Evolutionary conservation across 2,797 vertebrate genomes (phyloP).

Genomic region (Crenichthys baileyi): DNA sequence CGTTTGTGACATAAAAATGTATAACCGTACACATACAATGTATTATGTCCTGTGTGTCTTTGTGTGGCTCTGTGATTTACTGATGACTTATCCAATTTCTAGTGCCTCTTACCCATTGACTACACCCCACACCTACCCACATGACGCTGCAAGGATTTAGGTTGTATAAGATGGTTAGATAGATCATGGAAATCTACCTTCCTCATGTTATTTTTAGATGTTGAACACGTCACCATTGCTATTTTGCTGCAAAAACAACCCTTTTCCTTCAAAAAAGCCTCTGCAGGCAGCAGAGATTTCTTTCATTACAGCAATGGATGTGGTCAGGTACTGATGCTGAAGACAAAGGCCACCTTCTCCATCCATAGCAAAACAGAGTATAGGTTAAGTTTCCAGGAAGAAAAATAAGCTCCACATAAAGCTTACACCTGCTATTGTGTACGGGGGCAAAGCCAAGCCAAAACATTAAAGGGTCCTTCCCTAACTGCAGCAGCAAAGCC

Average conservation of each 20-base stretch:
- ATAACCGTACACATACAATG: neutral
- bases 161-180: neutral
- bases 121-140: neutral
- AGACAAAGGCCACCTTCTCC: conserved; percentile 25
- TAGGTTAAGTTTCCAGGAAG: conserved; percentile 10
- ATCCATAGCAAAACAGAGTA: conserved; percentile 16
- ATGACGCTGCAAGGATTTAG: neutral
- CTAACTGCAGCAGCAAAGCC: conserved; percentile 1
- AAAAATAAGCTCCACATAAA: conserved; percentile 11
- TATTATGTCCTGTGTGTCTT: neutral
- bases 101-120: neutral
- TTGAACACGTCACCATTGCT: conserved; percentile 1
- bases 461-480: conserved; percentile 11
- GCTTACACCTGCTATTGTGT: conserved; percentile 11
- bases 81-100: conserved; percentile 3
- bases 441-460: neutral
- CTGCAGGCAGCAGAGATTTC: conserved; percentile 19
- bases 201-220: neutral
- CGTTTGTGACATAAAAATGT: neutral
- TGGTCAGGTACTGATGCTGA: conserved; percentile 19
- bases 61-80: neutral
- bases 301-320: conserved; percentile 8
- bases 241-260: conserved; percentile 8
- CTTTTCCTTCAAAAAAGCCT: conserved; percentile 13
- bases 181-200: neutral